Conservation (phyloP, 1,140 invertebrate species). For the Temnothorax curvispinosus region DNA sequence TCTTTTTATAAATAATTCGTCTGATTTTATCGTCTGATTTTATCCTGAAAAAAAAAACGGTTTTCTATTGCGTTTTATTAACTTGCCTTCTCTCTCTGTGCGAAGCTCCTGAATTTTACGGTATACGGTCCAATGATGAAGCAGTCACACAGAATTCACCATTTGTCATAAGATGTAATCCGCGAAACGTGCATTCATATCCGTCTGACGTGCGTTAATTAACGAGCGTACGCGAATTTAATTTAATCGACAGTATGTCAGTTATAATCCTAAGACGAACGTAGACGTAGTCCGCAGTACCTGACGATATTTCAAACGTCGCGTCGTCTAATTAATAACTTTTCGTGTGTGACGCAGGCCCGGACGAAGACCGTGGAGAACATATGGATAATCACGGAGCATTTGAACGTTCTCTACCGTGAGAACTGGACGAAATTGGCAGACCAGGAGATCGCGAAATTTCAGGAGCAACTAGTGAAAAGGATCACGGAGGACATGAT, state of each 20-base stretch:
- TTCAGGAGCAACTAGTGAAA: conserved; percentile 94
- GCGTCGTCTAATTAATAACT: conserved; percentile 44
- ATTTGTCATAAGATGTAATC: neutral
- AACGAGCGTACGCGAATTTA: neutral
- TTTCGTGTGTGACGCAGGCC: conserved; percentile 84
- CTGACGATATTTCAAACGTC: conserved; percentile 32
- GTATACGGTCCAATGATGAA: neutral
- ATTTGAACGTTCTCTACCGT: conserved; percentile 96
- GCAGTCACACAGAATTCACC: neutral
- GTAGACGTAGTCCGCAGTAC: neutral
- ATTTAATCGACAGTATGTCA: conserved; percentile 25
- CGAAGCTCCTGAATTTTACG: neutral
- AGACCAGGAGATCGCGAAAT: conserved; percentile 94
- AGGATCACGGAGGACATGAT: conserved; percentile 92
- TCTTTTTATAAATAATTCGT: neutral
- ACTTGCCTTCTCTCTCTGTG: neutral
- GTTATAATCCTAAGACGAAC: conserved; percentile 10
- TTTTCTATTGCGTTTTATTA: neutral
- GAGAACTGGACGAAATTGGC: conserved; percentile 97
- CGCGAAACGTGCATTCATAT: neutral
- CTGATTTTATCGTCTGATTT: neutral
- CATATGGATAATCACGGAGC: conserved; percentile 98
- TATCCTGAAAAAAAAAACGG: neutral
- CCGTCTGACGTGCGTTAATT: conserved; percentile 9
- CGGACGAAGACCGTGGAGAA: conserved; percentile 93